These are phyloP conservation scores for Drosophila heteroneura DNA, from an alignment of 2,888 invertebrate genomes.

Conservation along the genomic window DNA sequence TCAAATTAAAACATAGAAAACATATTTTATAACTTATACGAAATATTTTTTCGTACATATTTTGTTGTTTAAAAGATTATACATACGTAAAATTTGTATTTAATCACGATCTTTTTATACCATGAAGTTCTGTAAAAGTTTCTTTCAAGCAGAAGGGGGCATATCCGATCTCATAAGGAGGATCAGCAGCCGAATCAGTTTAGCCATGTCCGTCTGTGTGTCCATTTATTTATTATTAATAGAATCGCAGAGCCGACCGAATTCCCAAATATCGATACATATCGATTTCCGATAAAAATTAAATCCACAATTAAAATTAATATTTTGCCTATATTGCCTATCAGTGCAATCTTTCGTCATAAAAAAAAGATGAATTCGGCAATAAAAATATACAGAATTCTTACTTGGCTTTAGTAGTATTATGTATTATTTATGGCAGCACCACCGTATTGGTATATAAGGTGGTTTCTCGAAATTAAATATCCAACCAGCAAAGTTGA, in stretches of 20 bases:
- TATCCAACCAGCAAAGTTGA: not conserved
- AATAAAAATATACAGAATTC: not conserved
- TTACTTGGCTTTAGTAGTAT: not conserved
- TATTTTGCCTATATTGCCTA: not conserved
- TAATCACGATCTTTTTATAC: not conserved
- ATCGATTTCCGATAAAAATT: not conserved
- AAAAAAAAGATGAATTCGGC: not conserved
- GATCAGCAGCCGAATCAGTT: not conserved
- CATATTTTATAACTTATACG: not conserved
- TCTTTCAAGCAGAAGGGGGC: not conserved
- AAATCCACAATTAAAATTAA: not conserved
- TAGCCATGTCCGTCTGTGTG: not conserved
- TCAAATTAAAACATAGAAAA: not conserved
- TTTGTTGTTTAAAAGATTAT: not conserved
- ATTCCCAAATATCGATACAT: not conserved
- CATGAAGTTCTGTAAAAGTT: not conserved
- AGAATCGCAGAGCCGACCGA: not conserved
- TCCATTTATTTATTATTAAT: not conserved
- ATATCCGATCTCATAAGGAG: not conserved
- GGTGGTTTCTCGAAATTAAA: not conserved
- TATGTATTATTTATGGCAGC: not conserved
- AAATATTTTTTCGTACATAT: not conserved
- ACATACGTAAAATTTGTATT: not conserved
- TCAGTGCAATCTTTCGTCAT: not conserved
- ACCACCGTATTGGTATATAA: not conserved